A percentile compares a stretch with the other conserved stretches of the same genome.
Conservation (phyloP, 2,797 vertebrate genomes). For the Gadopsis bispinosus region DNA sequence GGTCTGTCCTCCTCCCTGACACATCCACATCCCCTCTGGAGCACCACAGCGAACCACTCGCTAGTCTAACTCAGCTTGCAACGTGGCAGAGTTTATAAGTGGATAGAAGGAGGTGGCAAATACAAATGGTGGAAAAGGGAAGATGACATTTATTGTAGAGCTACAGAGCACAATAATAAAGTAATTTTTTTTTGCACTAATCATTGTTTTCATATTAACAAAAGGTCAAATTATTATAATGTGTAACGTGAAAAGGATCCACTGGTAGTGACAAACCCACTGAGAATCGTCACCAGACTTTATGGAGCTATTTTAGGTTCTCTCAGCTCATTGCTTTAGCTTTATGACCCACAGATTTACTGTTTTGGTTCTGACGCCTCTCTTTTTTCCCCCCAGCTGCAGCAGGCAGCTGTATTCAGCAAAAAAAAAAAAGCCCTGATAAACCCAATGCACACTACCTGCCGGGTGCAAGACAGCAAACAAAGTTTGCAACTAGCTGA, state of each 20-base stretch:
- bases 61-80: constrained; percentile 35
- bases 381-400: neutral
- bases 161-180: neutral
- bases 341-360: neutral
- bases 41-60: constrained; percentile 45
- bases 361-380: neutral
- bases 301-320: neutral
- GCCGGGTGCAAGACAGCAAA: neutral
- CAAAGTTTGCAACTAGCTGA: neutral
- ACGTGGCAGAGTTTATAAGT: constrained; percentile 50
- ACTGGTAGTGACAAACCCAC: neutral
- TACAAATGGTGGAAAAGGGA: constrained; percentile 25
- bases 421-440: neutral
- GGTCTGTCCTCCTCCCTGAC: constrained; percentile 75
- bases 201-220: neutral
- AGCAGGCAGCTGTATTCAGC: neutral
- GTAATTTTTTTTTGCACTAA: neutral
- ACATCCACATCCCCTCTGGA: constrained; percentile 65
- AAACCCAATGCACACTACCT: neutral
- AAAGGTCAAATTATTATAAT: neutral
- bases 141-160: constrained; percentile 2
- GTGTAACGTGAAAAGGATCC: neutral
- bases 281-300: neutral
- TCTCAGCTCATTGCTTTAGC: neutral
- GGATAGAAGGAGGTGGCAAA: constrained; percentile 17